Evolutionary conservation across 2,113 vertebrate genomes (phyloP), one percentile per base, ranked within the genome.

Genomic region (Pandion haliaetus): DNA sequence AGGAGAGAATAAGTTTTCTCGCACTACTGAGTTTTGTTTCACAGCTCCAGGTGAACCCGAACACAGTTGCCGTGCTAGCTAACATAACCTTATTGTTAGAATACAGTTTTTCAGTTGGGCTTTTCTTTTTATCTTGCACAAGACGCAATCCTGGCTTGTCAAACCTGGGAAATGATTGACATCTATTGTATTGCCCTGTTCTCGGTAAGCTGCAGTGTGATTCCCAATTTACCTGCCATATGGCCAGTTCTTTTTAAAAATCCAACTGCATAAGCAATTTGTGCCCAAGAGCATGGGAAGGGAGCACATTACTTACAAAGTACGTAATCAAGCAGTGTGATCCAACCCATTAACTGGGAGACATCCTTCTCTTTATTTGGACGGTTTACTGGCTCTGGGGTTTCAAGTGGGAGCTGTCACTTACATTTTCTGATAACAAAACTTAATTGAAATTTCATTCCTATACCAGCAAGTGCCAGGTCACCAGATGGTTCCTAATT

Each of bases 361-460:
- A 91, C 88, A 98, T 91, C 92, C 91, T 95, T 82, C 71, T 97
- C 95, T 96, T 90, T 65, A 82, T 92, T 90, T 91, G 79, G 86
- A 94, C 93, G 95, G 86, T 91, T 98, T 94, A 86, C 84, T 96
- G 96, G 91, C 97, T 90, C 54, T 73, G 58, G 86, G 84, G 73
- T 96, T 97, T 97, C 72, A 88, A 97, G 91, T 87, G 96, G 96
- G 96, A 97, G 90, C 96, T 93, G 95, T 97, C 97, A 96, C 93
- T 97, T 96, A 95, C 74, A 87, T 82, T 95, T 98, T 86, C 76
- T 95, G 84, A 93, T 97, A 97, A 97, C 97, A 97, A 98, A 98
- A 95, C 84, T 88, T 98, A 97, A 98, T 98, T 97, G 97, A 97
- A 98, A 98, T 98, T 97, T 98, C 88, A 94, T 97, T 98, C 96